These are phyloP conservation scores for Sebastes nivosus DNA, from an alignment of 2,797 vertebrate species.

Conservation along the genomic window DNA sequence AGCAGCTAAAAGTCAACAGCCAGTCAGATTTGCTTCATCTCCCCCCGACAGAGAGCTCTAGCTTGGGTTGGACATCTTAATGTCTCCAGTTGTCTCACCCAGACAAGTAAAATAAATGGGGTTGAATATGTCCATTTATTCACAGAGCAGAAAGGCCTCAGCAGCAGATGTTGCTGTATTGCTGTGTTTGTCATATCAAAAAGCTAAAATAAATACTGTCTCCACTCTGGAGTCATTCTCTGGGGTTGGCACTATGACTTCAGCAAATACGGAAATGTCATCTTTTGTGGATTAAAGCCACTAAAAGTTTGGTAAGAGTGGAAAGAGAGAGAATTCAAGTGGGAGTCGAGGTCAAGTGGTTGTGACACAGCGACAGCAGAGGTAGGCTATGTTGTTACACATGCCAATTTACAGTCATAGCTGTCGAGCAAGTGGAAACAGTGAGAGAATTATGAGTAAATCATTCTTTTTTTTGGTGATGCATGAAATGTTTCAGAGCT, in stretches of 20 bases:
- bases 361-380: background rate
- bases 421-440: background rate
- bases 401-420: background rate
- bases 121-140: conserved; percentile 14
- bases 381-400: background rate
- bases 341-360: background rate
- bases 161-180: conserved; percentile 16
- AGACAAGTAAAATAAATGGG: conserved; percentile 23
- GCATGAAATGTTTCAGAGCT: background rate
- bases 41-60: background rate
- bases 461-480: background rate
- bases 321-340: background rate
- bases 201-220: conserved; percentile 9
- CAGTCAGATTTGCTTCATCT: conserved; percentile 12
- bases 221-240: conserved; percentile 6
- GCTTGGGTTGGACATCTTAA: conserved; percentile 9
- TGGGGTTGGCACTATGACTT: background rate
- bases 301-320: background rate
- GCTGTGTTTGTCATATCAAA: conserved; percentile 15
- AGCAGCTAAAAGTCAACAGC: background rate
- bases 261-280: conserved; percentile 15
- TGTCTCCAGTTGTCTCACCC: conserved; percentile 10
- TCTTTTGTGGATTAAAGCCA: background rate
- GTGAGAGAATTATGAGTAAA: background rate
- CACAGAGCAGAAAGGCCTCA: background rate